Base-by-base conservation (phyloP, 2,797 vertebrate species). In the Naso thynnoides region DNA sequence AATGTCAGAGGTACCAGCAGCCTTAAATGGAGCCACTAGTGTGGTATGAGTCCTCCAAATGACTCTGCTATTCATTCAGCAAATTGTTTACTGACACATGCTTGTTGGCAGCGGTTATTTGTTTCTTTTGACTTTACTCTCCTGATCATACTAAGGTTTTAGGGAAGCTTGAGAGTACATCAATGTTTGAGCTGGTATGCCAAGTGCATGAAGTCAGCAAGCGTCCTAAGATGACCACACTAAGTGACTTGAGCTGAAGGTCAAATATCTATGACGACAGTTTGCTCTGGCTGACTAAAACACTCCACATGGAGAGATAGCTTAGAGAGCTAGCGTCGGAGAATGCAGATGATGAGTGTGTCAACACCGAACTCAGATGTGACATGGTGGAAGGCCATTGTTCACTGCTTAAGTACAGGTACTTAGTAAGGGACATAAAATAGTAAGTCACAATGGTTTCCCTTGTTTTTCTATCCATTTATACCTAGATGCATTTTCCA, bases 291-390 rank as follows among this genome's bases (percentile, higher is more conserved):
- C 54, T 16, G 62, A 56, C 60, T 21, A 0, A 82, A 72, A 73
- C 80, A 64, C 78, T 76, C 68, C 52, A 79, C 77, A 52, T 31
- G 39, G 72, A 45, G 76, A 54, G 88, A 82, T 63, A 76, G 6
- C 71, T 36, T 13, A n/a, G 68, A 81, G 67, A 54, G 78, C 60
- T 26, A 9, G 27, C 26, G 84, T 91, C 86, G 83, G 87, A 86
- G 85, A 87, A 90, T 88, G 86, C 69, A 63, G 57, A 39, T 18
- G 18, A 62, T 14, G 61, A 47, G 56, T 54, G 56, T 54, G 78
- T 80, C 76, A 67, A 64, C 62, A 42, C 73, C 15, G 50, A 77
- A 85, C 71, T 56, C 64, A 65, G 48, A 68, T 9, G 41, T 57
- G 73, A 58, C 19, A 38, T 0, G 0, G 41, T 5, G 26, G 39